Percentiles rank a stretch among this genome's conserved stretches.
phyloP scores from a whole-genome alignment of 2,888 invertebrate genomes.

The Abrostola triplasia region DNA sequence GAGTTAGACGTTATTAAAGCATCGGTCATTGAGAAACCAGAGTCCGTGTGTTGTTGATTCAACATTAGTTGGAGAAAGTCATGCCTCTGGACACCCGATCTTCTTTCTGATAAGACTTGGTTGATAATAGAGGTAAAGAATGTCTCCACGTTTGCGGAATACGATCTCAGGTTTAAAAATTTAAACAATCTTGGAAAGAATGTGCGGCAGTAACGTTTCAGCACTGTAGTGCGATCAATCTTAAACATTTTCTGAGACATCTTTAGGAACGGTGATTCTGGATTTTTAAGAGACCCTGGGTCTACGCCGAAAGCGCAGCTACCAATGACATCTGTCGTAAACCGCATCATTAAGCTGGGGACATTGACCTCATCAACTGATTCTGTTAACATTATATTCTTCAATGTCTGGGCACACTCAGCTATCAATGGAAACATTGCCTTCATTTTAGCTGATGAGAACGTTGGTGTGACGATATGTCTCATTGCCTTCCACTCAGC shows the following conservation, averaged over 20 bases:
- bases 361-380: conserved; percentile 73
- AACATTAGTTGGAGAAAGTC: conserved; percentile 85
- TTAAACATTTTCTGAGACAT: conserved; percentile 85
- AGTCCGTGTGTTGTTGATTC: conserved; percentile 78
- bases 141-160: conserved; percentile 78
- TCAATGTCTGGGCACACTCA: conserved; percentile 77
- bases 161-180: conserved; percentile 80
- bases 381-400: conserved; percentile 66
- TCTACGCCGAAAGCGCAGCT: conserved; percentile 85
- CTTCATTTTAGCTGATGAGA: conserved; percentile 85
- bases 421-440: conserved; percentile 84
- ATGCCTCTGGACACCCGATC: conserved; percentile 71
- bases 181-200: conserved; percentile 82
- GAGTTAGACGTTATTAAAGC: conserved; percentile 84
- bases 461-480: conserved; percentile 82
- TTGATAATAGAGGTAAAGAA: conserved; percentile 80
- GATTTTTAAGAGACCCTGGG: conserved; percentile 77
- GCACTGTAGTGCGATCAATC: conserved; percentile 72
- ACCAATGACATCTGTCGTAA: conserved; percentile 83
- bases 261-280: conserved; percentile 79
- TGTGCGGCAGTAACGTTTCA: conserved; percentile 81
- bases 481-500: conserved; percentile 84
- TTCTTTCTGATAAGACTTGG: conserved; percentile 78
- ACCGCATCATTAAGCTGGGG: conserved; percentile 77
- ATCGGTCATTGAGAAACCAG: conserved; percentile 79